Base-by-base conservation (phyloP, 2,888 invertebrate species). In the Tetropium fuscum region DNA sequence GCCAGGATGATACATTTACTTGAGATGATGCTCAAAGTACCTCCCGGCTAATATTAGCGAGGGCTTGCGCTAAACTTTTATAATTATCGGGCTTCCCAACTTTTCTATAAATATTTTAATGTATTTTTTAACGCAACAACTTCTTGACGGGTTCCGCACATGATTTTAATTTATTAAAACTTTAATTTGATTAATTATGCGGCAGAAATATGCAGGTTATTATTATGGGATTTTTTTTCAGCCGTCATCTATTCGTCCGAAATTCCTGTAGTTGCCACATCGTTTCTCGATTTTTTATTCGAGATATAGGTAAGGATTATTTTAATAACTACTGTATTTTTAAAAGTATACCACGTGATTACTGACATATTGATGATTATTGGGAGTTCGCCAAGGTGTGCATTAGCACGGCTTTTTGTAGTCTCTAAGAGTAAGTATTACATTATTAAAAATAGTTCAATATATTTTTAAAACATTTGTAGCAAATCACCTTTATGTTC, bases 21-120 rank as follows among this genome's bases (percentile, higher is more conserved):
- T 63, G 58, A 65, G 70, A 73, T 71, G 69, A 71, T 73, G 73
- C 66, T 74, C 76, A 76, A 77, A 77, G 76, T 71, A 72, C 74
- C 71, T 68, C 61, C 68, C 70, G 64, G 65, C 65, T 71, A 70
- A 73, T 74, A 76, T 75, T 74, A 74, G 67, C 70, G 64, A 63
- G 69, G 70, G 66, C 57, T 51, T 58, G 36, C 55, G 64, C 66
- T 66, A 67, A 78, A 78, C 76, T 78, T 78, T 78, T 76, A 77
- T 78, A 78, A 78, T 78, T 78, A 78, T 74, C 75, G 70, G 64
- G 64, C 56, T 54, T 53, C 44, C 53, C 57, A 74, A 76, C 74
- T 76, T 76, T 75, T 73, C 74, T 73, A 76, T 76, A 76, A 76
- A 77, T 76, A 76, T 75, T 76, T 76, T 76, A 77, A 75, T 74